Conservation (phyloP, 1,140 invertebrate species). For the Aphis craccivora region DNA sequence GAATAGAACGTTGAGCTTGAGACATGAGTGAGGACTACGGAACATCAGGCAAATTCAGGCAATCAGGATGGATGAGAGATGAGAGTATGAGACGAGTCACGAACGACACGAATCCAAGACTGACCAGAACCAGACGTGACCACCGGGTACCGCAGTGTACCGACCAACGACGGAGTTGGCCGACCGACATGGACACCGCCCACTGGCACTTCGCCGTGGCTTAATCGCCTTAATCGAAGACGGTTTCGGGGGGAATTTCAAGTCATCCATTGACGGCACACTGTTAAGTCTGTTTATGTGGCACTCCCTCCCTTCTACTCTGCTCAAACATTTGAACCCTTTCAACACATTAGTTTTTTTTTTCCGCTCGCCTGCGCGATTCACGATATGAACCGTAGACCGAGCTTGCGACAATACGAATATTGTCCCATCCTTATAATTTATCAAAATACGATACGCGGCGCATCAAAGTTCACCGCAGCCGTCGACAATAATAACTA, state of each 20-base stretch:
- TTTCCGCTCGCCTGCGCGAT: not conserved
- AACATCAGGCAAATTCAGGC: too few species aligned
- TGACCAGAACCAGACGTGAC: too few species aligned
- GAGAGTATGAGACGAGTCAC: too few species aligned
- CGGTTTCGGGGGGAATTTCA: not conserved
- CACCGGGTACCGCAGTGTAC: too few species aligned
- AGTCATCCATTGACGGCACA: not conserved
- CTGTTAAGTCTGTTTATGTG: conserved; percentile 54
- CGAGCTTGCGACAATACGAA: conserved; percentile 25
- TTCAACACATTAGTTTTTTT: conserved; percentile 43
- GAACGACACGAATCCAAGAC: too few species aligned
- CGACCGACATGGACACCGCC: not conserved
- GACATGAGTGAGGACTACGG: too few species aligned
- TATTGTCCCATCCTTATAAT: conserved; percentile 26
- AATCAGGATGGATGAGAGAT: too few species aligned
- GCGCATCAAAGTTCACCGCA: not conserved
- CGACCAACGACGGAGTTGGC: too few species aligned
- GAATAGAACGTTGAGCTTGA: too few species aligned
- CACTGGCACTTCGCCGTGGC: not conserved
- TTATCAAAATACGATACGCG: conserved; percentile 22
- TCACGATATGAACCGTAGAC: conserved; percentile 50
- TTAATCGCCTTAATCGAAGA: not conserved
- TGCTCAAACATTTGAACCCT: conserved; percentile 24
- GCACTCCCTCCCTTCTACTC: conserved; percentile 49
- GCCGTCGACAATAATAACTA: not conserved